phyloP scores from a whole-genome alignment of 2,797 vertebrate species.

The Cynodonichthys magdalenae region DNA sequence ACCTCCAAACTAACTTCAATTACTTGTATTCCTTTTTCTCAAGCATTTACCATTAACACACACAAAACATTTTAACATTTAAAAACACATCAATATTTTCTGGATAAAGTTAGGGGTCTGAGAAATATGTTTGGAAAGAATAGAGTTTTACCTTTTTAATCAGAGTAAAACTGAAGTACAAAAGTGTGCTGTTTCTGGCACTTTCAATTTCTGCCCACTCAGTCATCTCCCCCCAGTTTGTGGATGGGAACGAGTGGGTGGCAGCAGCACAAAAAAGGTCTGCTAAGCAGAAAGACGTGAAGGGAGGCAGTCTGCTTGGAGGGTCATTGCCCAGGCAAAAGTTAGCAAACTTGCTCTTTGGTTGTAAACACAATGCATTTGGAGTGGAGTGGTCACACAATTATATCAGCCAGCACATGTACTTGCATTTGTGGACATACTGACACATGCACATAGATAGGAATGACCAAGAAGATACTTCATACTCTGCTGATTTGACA shows the following conservation, averaged over 20 bases:
- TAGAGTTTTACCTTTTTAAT: conserved; percentile 1
- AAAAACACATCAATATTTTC: neutral
- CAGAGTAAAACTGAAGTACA: conserved; percentile 8
- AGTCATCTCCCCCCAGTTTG: conserved; percentile 3
- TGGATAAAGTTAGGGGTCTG: neutral
- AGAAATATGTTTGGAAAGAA: neutral
- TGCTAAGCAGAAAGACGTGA: conserved; percentile 28
- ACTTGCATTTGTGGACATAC: conserved; percentile 16
- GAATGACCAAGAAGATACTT: conserved; percentile 33
- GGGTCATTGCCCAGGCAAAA: conserved; percentile 72
- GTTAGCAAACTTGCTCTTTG: conserved; percentile 51
- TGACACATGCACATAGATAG: conserved; percentile 11
- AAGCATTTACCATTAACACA: neutral
- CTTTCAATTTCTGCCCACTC: conserved; percentile 42
- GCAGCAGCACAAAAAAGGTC: conserved; percentile 55
- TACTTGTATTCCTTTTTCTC: neutral
- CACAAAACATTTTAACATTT: neutral
- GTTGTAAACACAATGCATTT: conserved; percentile 53
- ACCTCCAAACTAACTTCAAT: neutral
- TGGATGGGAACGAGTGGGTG: conserved; percentile 46
- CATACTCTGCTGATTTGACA: conserved; percentile 54
- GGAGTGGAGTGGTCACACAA: conserved; percentile 37
- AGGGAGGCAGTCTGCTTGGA: conserved; percentile 27
- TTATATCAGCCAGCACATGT: conserved; percentile 32
- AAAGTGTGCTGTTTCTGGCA: conserved; percentile 24